Conservation (phyloP, 2,797 vertebrate species). For the Myotis vivesi region DNA sequence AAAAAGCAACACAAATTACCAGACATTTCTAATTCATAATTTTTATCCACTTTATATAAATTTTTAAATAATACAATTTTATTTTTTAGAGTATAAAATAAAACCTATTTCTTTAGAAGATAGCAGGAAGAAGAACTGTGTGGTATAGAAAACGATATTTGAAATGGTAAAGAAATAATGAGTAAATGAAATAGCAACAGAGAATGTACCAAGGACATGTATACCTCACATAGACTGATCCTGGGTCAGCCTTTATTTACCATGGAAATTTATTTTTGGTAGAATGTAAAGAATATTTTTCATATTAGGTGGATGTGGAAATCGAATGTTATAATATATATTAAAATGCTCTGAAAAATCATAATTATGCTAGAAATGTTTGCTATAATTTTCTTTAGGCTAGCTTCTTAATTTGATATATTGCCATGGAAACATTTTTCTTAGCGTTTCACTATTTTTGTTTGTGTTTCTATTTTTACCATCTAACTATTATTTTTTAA, state of each 20-base stretch:
- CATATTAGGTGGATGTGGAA: not conserved
- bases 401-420: constrained; percentile 14
- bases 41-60: not conserved
- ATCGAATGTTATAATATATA: not conserved
- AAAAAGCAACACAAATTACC: not conserved
- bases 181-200: not conserved
- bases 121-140: not conserved
- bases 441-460: constrained; percentile 50
- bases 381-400: not conserved
- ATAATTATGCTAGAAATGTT: not conserved
- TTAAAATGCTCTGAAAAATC: not conserved
- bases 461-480: constrained; percentile 48
- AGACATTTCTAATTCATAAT: not conserved
- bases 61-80: not conserved
- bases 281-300: not conserved
- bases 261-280: not conserved
- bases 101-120: not conserved
- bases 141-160: not conserved
- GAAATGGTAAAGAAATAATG: not conserved
- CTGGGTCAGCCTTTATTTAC: not conserved
- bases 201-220: not conserved
- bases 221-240: not conserved
- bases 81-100: not conserved
- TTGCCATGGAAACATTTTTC: not conserved
- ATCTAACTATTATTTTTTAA: constrained; percentile 53